phyloP scores from a whole-genome alignment of 1,140 invertebrate species.

The Holotrichia oblita region DNA sequence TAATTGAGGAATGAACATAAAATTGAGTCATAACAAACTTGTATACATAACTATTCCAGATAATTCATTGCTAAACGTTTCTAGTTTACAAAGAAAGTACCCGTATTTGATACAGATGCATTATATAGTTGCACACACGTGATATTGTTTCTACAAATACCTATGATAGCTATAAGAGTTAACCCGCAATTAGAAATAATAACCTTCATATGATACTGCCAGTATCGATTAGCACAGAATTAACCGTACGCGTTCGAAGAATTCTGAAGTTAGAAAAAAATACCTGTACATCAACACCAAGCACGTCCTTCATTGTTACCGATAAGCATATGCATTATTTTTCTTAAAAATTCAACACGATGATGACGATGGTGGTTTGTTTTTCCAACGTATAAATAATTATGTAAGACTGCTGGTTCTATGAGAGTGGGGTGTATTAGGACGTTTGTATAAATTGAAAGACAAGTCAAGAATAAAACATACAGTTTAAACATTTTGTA shows the following conservation, averaged over 20 bases:
- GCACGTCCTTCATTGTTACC: background rate
- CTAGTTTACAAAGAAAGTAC: constrained; percentile 3
- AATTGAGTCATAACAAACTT: background rate
- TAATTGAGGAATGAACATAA: background rate
- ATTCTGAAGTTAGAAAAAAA: constrained; percentile 1
- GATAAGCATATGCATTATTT: constrained; percentile 12
- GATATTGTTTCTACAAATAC: background rate
- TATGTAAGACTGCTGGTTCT: constrained; percentile 20
- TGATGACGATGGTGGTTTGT: constrained; percentile 23
- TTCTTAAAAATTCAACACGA: constrained; percentile 24
- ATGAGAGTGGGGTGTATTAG: constrained; percentile 17
- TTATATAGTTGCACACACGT: background rate
- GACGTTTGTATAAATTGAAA: background rate
- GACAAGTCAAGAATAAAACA: background rate
- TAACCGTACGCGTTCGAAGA: background rate
- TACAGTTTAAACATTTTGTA: background rate
- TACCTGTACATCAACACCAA: background rate
- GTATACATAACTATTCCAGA: background rate
- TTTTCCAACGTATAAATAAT: constrained; percentile 17
- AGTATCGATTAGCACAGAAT: background rate
- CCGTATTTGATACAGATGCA: constrained; percentile 4
- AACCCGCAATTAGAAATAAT: background rate
- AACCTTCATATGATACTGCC: background rate
- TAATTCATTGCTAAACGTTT: background rate
- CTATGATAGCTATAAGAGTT: background rate